Percentiles rank a stretch among this genome's conserved stretches.
Evolutionary conservation across 2,113 vertebrate species (phyloP).

Genomic region (Bos indicus): DNA sequence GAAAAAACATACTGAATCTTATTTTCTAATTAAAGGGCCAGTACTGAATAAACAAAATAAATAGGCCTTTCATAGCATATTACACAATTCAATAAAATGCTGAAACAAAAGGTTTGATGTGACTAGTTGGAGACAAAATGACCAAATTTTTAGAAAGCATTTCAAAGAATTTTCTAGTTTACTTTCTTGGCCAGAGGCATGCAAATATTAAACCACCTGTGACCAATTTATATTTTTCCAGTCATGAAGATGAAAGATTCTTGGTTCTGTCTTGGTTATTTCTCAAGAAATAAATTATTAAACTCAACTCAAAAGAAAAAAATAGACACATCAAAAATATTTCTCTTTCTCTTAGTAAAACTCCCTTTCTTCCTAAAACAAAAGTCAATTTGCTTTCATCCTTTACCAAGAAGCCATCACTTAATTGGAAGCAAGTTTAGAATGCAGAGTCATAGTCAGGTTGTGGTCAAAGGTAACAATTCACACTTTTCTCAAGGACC

Average conservation of each 20-base stretch:
- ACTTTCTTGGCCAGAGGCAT: background rate
- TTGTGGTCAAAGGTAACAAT: background rate
- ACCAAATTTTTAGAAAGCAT: background rate
- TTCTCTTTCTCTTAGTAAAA: background rate
- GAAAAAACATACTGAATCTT: background rate
- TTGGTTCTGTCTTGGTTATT: background rate
- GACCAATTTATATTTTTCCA: background rate
- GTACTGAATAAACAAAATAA: background rate
- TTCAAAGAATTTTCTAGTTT: background rate
- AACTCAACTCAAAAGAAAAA: background rate
- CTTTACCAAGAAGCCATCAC: background rate
- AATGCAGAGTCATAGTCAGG: background rate
- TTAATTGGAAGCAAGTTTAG: background rate
- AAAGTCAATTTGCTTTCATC: constrained; percentile 24
- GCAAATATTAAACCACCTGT: background rate
- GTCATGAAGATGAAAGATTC: background rate
- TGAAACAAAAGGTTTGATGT: background rate
- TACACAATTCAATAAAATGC: background rate
- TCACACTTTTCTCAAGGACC: background rate
- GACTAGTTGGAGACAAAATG: background rate
- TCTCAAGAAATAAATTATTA: background rate
- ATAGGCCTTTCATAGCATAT: background rate
- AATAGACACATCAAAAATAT: background rate
- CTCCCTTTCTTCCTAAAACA: background rate
- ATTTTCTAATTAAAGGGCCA: background rate